Base-by-base conservation (phyloP, 2,797 vertebrate genomes). In the Coregonus sp. region DNA sequence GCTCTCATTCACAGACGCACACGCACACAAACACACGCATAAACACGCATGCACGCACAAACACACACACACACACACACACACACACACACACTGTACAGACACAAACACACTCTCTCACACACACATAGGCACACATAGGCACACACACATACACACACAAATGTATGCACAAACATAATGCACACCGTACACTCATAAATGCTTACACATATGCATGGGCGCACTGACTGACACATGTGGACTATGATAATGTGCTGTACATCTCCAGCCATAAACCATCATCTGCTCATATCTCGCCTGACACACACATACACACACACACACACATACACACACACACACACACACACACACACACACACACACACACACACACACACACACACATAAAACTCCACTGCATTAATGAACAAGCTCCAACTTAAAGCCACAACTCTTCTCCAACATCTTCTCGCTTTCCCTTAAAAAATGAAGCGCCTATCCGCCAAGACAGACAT, bases 401-500 rank as follows among this genome's bases (percentile, higher is more conserved):
- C 9, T 11, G 40, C 40, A 11, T 47, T 47, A 47, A 59, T 2
- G 16, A 51, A 16, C 51, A 9, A 51, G 15, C 50, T 31, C 50
- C 9, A 18, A 51, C 69, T 40, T 16, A 20, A 7, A 40, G 1
- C 4, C 14, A 16, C 66, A 33, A 4, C 29, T 66, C 11, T 31
- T 33, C 14, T 18, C 16, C 14, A 67, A 18, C 31, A 80, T 54
- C 67, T 65, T 47, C 37, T 40, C 7, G 4, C 70, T 18, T 52
- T 40, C 31, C 40, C 37, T 40, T 40, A 40, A 4, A 18, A 73
- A 68, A 67, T 52, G 72, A 1, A 0, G 31, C n/a, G 11, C 85
- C 83, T 86, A 86, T 86, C 76, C 87, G 79, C 80, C 77, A 9
- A 40, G 7, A 40, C 75, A 79, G 54, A 88, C 84, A 85, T 90